These are phyloP conservation scores for Clostera curtula DNA, from an alignment of 2,888 invertebrate genomes.

Conservation along the genomic window DNA sequence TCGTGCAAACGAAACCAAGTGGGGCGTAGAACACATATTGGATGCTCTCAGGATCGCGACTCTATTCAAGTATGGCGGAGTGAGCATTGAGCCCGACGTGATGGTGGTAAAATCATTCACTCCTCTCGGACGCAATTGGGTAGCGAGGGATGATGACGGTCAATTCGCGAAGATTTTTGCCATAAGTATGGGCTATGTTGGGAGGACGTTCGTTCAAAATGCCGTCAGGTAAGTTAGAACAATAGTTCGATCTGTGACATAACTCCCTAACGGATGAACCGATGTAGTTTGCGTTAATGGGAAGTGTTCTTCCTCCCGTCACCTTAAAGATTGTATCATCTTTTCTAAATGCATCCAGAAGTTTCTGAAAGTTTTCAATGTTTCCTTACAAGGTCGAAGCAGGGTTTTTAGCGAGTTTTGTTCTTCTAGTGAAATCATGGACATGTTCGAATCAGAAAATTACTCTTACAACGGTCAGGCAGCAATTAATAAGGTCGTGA, in stretches of 20 bases:
- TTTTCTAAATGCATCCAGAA: too few species aligned
- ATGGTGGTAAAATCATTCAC: constrained; percentile 77
- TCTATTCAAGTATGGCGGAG: constrained; percentile 84
- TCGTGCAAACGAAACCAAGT: constrained; percentile 63
- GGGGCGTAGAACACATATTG: constrained; percentile 70
- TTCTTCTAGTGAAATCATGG: too few species aligned
- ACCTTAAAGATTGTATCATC: too few species aligned
- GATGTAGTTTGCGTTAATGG: too few species aligned
- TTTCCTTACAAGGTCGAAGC: too few species aligned
- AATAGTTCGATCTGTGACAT: neutral
- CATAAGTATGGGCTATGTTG: constrained; percentile 49
- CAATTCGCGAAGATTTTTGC: constrained; percentile 80
- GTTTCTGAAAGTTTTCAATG: too few species aligned
- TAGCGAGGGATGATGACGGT: constrained; percentile 66
- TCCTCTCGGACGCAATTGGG: constrained; percentile 73
- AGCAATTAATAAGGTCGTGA: too few species aligned
- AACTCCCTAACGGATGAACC: too few species aligned
- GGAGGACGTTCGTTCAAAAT: constrained; percentile 16
- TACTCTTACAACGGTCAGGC: too few species aligned
- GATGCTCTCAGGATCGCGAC: constrained; percentile 79
- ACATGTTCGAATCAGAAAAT: too few species aligned
- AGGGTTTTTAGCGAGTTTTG: too few species aligned
- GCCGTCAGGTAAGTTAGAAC: constrained; percentile 13
- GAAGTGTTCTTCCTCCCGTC: too few species aligned
- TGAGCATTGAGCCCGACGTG: constrained; percentile 85